These are phyloP conservation scores for Caenorhabditis macrosperma DNA, from an alignment of 2,888 invertebrate genomes.

Conservation along the genomic window DNA sequence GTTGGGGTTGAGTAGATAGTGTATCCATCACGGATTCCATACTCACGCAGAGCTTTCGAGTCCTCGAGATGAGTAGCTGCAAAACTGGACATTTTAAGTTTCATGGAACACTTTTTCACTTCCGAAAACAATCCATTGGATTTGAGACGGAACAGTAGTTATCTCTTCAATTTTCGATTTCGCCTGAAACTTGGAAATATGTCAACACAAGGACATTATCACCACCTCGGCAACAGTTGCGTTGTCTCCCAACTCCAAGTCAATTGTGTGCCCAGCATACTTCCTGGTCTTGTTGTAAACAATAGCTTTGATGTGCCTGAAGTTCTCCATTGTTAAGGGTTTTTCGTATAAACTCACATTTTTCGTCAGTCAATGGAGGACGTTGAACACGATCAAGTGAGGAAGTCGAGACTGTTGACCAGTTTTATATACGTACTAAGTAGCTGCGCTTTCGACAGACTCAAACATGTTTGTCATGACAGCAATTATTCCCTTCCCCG, in stretches of 20 bases:
- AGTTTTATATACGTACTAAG: constrained; percentile 25
- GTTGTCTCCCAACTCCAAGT: constrained; percentile 58
- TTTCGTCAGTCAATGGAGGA: background rate
- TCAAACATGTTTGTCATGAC: constrained; percentile 27
- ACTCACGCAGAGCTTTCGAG: constrained; percentile 49
- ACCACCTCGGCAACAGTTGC: constrained; percentile 63
- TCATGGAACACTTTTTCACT: constrained; percentile 30
- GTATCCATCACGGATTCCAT: constrained; percentile 68
- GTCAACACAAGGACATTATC: background rate
- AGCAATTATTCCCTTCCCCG: constrained; percentile 26
- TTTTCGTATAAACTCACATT: constrained; percentile 42
- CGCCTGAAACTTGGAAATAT: constrained; percentile 38
- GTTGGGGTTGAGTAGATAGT: constrained; percentile 72
- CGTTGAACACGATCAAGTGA: background rate
- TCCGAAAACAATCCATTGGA: constrained; percentile 70
- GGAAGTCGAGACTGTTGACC: background rate
- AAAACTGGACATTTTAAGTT: constrained; percentile 10
- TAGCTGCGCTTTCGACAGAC: constrained; percentile 27
- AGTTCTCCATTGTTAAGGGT: too few species aligned
- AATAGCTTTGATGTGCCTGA: constrained; percentile 67
- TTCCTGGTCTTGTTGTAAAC: constrained; percentile 72
- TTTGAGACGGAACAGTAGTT: constrained; percentile 61
- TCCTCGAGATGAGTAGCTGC: constrained; percentile 64
- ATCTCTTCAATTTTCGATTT: constrained; percentile 63
- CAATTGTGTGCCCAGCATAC: constrained; percentile 69